Base-by-base conservation (phyloP, 2,113 vertebrate species). In the Psittacus erithacus region DNA sequence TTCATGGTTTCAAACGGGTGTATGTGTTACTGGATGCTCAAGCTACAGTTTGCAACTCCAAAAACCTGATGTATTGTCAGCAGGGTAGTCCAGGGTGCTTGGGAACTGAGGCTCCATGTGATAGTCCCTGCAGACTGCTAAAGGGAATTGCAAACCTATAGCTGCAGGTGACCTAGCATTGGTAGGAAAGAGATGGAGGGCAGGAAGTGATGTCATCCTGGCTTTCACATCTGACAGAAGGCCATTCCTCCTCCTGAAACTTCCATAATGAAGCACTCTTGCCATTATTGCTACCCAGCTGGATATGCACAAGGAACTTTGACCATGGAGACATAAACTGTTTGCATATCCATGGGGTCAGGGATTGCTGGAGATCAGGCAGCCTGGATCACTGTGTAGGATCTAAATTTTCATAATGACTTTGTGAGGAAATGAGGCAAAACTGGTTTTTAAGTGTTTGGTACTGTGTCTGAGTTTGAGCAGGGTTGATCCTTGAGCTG, bases 241-340 rank as follows among this genome's bases (percentile, higher is more conserved):
- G 49, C 69, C 20, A 15, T 11, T 35, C 18, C 20, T 82, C 27
- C 14, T 77, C 6, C 31, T 14, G n/a, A 71, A 47, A 35, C 39
- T 7, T 82, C 38, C 22, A 2, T 25, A 24, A 1, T 17, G 38
- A 74, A 70, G 55, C 60, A 9, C 39, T 69, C 14, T 25, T 71
- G 29, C 33, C 38, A 13, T 57, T 60, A 8, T 75, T 8, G 2
- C n/a, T 90, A 50, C 63, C 31, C 64, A 78, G 46, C 12, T 44
- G 64, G n/a, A 8, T 35, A 9, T 1, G 0, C 16, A 10, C 1
- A 1, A 55, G 33, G 31, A 77, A 6, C 80, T 78, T 18, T 50
- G 68, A 46, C 53, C 23, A 16, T 5, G 13, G 63, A 38, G 53
- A 46, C 5, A 7, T 0, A 0, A 29, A 3, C 10, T 11, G 17